These are phyloP conservation scores for Nesogale talazaci DNA, from an alignment of 2,113 vertebrate species.

Conservation along the genomic window DNA sequence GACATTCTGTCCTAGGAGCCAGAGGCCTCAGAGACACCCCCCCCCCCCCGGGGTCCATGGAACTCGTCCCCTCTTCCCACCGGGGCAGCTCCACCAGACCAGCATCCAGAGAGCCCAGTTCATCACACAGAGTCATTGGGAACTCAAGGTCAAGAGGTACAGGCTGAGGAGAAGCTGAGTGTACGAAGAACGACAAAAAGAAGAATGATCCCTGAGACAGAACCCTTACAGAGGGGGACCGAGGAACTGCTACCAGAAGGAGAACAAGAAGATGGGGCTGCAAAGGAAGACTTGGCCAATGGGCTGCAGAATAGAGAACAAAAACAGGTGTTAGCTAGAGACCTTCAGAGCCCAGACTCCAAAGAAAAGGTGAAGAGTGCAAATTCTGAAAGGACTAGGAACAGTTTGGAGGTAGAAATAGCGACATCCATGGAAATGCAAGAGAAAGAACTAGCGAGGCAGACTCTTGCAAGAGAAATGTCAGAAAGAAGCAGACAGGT, in stretches of 20 bases:
- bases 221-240: background rate
- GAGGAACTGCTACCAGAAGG: background rate
- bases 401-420: background rate
- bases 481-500: constrained; percentile 5
- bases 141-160: constrained; percentile 46
- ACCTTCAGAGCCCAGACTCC: constrained; percentile 10
- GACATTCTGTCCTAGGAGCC: constrained; percentile 64
- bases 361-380: background rate
- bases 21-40: constrained; percentile 51
- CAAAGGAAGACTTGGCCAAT: constrained; percentile 1
- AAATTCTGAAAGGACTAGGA: background rate
- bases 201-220: constrained; percentile 6
- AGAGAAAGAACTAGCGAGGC: background rate
- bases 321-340: constrained; percentile 10
- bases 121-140: constrained; percentile 12
- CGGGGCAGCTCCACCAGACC: background rate
- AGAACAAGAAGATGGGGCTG: background rate
- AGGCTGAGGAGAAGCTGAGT: constrained; percentile 56
- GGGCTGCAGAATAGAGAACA: constrained; percentile 1
- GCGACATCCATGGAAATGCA: background rate
- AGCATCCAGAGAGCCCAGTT: constrained; percentile 33
- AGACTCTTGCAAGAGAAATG: constrained; percentile 15
- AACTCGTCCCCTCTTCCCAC: background rate
- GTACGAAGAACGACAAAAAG: constrained; percentile 24
- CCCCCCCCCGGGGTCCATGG: background rate